phyloP scores from a whole-genome alignment of 1,140 invertebrate genomes.

The Sitophilus oryzae region DNA sequence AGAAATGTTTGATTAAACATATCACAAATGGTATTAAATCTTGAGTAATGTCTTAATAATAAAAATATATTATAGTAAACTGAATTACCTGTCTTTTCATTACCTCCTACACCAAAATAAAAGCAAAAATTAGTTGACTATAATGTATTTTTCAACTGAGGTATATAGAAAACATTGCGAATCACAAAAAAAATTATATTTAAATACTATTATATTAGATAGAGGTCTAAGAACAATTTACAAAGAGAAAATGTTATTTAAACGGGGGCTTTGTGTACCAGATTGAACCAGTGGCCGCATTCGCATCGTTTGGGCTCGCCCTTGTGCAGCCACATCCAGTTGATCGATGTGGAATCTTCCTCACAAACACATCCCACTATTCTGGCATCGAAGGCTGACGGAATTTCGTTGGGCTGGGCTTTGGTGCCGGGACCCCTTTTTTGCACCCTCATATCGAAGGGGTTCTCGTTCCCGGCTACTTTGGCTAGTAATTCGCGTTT shows the following conservation, averaged over 20 bases:
- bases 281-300: conserved; percentile 95
- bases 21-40: conserved; percentile 46
- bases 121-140: too few relatives aligned
- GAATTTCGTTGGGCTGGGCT: conserved; percentile 81
- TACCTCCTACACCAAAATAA: too few relatives aligned
- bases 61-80: too few relatives aligned
- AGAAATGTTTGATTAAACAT: conserved; percentile 56
- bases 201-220: conserved; percentile 13
- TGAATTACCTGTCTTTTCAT: too few relatives aligned
- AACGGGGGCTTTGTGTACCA: conserved; percentile 64
- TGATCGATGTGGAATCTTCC: conserved; percentile 79
- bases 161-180: neutral
- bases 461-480: conserved; percentile 83
- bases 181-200: conserved; percentile 2
- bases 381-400: conserved; percentile 80
- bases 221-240: neutral
- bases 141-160: too few relatives aligned
- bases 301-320: conserved; percentile 85
- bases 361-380: conserved; percentile 96
- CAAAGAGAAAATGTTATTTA: conserved; percentile 44
- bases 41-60: neutral
- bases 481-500: conserved; percentile 81
- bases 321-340: conserved; percentile 91
- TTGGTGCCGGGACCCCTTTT: conserved; percentile 78
- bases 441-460: conserved; percentile 76